Evolutionary conservation across 1,140 invertebrate genomes (phyloP), one percentile per base, ranked within the genome.

Genomic region (Anoplolepis gracilipes): DNA sequence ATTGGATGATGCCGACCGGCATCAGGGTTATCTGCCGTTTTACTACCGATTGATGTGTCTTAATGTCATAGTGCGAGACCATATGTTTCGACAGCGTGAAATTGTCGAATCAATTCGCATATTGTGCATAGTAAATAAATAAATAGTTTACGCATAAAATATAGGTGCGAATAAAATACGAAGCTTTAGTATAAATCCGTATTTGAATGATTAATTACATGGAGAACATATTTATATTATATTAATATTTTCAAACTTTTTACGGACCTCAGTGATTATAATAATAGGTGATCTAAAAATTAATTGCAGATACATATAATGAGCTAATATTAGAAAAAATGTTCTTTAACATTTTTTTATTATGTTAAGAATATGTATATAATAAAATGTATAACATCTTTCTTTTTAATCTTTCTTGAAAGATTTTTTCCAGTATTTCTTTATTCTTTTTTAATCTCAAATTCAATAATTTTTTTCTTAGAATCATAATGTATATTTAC

Each of bases 71-170:
- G 5, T 13, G 30, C 5, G 30, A 5, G 22, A 36, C 8, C 6
- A 36, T 25, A 1, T 57, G 13, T 7, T 10, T 42, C 19, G 36
- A 2, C 25, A 30, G 30, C 30, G 39, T 13, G 13, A 59, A 78
- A 78, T 13, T 22, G 28, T 65, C 59, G 19, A 62, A 33, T 25
- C 19, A 28, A 77, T 65, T 65, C 33, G 73, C 55, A 49, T 6
- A 13, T 33, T 19, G 76, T 13, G 28, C 19, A 1, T 77, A 28
- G 8, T 76, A 19, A 64, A 42, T 30, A 46, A 5, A 36, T 39
- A 64, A 64, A 2, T 42, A 33, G 30, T 5, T 49, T 5, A 4
- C 46, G 16, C 4, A 49, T 16, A 49, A 10, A 22, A 13, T 49
- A 19, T 49, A n/a, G n/a, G n/a, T 1, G n/a, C 39, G 73, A 39